Base-by-base conservation (phyloP, 2,888 invertebrate genomes). In the Trachelus stipa region DNA sequence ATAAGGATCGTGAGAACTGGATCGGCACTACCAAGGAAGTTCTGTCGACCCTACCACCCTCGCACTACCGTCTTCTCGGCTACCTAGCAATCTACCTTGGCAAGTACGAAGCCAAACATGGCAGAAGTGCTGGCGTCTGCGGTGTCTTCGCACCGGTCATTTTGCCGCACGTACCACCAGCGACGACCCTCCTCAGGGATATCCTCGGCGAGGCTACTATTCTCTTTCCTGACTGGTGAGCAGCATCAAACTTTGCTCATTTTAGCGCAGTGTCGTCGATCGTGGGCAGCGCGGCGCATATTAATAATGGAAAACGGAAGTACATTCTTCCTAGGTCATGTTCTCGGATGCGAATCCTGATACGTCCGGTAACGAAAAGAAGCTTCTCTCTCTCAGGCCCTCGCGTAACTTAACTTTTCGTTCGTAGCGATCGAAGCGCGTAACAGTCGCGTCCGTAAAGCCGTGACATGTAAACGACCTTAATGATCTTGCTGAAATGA, bases 111-210 rank as follows among this genome's bases (percentile, higher is more conserved):
- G 85, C 87, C 23, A 85, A 84, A 80, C 91, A 91, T 79, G 90
- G 90, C 34, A 87, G 89, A 33, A 85, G 88, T 81, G 88, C 88
- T 73, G 91, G 91, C 6, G 88, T 91, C 69, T 88, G 89, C 79
- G 88, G 88, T 35, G 90, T 90, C 40, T 91, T 91, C 81, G 91
- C 91, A 9, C 91, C 91, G 15, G 88, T 91, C 76, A 88, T 91
- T 76, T 81, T 91, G 75, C 91, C 91, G n/a, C 91, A 91, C 81
- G 88, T 91, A 73, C 90, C 91, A 76, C 90, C 91, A 12, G 91
- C 90, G 75, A 91, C 91, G 35, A 88, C 87, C 34, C 86, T 91
- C 34, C 87, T 91, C 73, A 87, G 89, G 23, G 91, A 91, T 77
- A 88, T 91, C 73, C 87, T 91, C 73, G 86, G 83, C 75, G 91